phyloP scores from a whole-genome alignment of 2,113 vertebrate genomes.

The Microtus oregoni region DNA sequence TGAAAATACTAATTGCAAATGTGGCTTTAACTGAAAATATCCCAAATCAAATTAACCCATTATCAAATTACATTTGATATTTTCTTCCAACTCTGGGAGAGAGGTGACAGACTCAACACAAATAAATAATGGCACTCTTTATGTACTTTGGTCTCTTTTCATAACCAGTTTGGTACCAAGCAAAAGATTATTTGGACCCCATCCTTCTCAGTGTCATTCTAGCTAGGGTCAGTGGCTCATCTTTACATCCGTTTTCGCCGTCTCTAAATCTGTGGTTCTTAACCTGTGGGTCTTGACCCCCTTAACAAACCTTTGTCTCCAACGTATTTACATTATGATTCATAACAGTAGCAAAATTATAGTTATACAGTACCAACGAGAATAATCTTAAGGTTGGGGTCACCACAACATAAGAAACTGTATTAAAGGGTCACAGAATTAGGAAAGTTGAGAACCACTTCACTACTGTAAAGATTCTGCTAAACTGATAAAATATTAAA shows the following conservation, averaged over 20 bases:
- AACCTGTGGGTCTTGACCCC: neutral
- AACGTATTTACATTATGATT: neutral
- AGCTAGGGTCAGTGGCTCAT: too few species aligned
- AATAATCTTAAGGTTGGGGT: neutral
- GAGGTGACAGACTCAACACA: neutral
- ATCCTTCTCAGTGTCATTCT: neutral
- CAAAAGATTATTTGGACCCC: neutral
- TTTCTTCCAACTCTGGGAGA: constrained; percentile 32
- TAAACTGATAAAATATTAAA: constrained; percentile 1
- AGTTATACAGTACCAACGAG: neutral
- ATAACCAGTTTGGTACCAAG: constrained; percentile 26
- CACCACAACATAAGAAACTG: neutral
- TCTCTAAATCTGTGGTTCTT: neutral
- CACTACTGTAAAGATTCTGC: neutral
- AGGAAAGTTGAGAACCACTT: neutral
- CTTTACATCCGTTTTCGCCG: constrained; percentile 20
- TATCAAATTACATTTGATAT: constrained; percentile 16
- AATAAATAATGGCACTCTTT: constrained; percentile 11
- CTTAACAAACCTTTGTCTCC: neutral
- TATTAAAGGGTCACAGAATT: neutral
- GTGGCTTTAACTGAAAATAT: constrained; percentile 16
- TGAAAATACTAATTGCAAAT: constrained; percentile 28
- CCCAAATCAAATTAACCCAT: constrained; percentile 51
- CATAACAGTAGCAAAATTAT: neutral
- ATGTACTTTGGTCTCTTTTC: neutral